These are phyloP conservation scores for Hippocampus mohnikei DNA, from an alignment of 2,113 vertebrate species.

Conservation along the genomic window DNA sequence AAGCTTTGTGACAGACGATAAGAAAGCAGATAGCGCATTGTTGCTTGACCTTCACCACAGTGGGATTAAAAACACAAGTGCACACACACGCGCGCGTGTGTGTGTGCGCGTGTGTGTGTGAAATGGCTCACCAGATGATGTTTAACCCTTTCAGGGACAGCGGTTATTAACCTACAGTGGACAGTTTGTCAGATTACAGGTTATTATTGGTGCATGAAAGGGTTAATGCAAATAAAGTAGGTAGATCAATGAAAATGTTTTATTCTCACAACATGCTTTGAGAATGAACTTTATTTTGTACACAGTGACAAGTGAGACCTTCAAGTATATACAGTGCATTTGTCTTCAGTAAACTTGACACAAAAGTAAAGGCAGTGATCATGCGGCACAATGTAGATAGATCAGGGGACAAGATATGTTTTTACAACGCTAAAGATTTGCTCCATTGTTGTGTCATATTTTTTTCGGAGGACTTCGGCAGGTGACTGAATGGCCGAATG, in stretches of 20 bases:
- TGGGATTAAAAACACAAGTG: conserved; percentile 26
- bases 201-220: too few species aligned
- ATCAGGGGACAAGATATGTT: background rate
- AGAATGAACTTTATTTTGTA: background rate
- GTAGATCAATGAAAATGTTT: background rate
- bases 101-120: background rate
- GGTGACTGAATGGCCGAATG: too few species aligned
- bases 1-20: conserved; percentile 46
- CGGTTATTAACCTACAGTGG: too few species aligned
- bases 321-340: background rate
- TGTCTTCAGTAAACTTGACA: background rate
- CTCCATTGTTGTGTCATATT: background rate
- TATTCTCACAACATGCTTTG: background rate
- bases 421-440: background rate
- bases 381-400: background rate
- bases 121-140: too few species aligned
- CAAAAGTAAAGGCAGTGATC: background rate
- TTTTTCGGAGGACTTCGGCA: background rate
- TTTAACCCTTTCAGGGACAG: too few species aligned
- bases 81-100: background rate
- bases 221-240: conserved; percentile 12
- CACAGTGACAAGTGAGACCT: background rate
- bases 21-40: conserved; percentile 28
- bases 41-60: conserved; percentile 18
- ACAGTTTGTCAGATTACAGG: too few species aligned